Conservation (phyloP, 2,797 vertebrate genomes). For the Cossypha niveicapilla region DNA sequence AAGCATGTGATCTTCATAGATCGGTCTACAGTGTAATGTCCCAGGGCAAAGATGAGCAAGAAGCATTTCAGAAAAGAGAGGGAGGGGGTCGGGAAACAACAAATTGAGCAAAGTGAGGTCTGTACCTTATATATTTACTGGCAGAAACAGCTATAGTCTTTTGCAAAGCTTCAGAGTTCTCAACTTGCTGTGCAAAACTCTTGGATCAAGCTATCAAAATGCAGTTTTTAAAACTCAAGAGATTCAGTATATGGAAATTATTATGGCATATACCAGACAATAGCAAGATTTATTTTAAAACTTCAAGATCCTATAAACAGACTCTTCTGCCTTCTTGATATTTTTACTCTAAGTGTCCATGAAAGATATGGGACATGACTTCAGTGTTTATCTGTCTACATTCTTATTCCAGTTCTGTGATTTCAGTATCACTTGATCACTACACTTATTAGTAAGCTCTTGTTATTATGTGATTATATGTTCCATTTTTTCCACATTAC, state of each 20-base stretch:
- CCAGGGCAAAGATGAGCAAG: slow-evolving; percentile 23
- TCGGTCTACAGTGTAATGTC: background rate
- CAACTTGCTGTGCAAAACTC: background rate
- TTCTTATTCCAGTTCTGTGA: background rate
- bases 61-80: background rate
- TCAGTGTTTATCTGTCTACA: background rate
- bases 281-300: slow-evolving; percentile 29
- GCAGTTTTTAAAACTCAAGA: background rate
- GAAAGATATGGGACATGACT: background rate
- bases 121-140: slow-evolving; percentile 36
- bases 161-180: background rate
- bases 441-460: background rate
- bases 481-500: background rate
- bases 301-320: background rate
- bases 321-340: background rate
- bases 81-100: fast-evolving
- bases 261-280: background rate
- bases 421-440: background rate
- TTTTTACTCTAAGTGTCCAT: background rate
- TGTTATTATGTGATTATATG: background rate
- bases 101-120: background rate
- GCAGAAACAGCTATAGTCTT: background rate
- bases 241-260: slow-evolving; percentile 19
- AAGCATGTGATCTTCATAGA: slow-evolving; percentile 12
- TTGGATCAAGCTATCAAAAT: slow-evolving; percentile 26